Evolutionary conservation across 2,888 invertebrate genomes (phyloP), one percentile per base, ranked within the genome.

Genomic region (Kuschelorhynchus macadamiae): DNA sequence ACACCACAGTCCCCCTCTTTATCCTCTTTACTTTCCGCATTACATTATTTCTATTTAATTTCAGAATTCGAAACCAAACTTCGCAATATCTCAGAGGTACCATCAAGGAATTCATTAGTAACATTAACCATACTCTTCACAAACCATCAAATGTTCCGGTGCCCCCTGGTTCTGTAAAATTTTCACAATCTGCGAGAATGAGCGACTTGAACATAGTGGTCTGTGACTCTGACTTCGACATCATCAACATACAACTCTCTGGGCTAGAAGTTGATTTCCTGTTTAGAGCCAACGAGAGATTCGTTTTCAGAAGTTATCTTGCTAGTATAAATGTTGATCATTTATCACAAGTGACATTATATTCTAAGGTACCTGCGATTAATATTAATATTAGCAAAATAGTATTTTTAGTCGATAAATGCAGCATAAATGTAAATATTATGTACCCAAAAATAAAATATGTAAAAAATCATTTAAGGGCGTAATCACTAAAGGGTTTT

Each of bases 181-280:
- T 91, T 78, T 91, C 91, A 71, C 89, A 92, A 76, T 91, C 91
- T 0, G 88, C 89, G 32, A 86, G 91, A 53, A 70, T 84, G 57
- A 87, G 89, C 25, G 89, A 90, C 49, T 80, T 92, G 18, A 85
- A 87, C 11, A 77, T 92, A 11, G 86, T 88, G 65, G 85, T 94
- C 18, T 91, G 91, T 73, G 91, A 92, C 80, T 87, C 89, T 14
- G 93, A 93, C 75, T 86, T 88, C 61, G 89, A 92, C 69, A 86
- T 92, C 65, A 83, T 92, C 39, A 90, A 91, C 75, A 81, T 92
- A 11, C 87, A 89, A 50, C 83, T 93, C 16, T 79, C 85, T 41
- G 89, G 90, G 0, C 78, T 93, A 65, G 92, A 93, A 83, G 89
- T 90, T 74, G 92, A 92, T 82, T 91, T 92, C 76, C 87, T 92